Base-by-base conservation (phyloP, 2,113 vertebrate species). In the Vulpes vulpes region DNA sequence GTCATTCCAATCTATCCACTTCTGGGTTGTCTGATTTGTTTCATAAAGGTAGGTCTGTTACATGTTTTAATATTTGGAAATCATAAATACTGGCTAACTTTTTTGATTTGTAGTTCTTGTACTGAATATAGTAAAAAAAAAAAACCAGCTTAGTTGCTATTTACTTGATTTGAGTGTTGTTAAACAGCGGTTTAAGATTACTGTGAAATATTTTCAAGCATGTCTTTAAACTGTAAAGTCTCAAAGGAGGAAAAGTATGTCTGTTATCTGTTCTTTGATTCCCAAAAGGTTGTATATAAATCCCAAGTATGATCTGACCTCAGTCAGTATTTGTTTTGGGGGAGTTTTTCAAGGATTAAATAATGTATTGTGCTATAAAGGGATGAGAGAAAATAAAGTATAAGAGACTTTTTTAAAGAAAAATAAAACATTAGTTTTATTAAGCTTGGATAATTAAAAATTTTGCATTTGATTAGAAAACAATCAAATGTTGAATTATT, bases 1-100 rank as follows among this genome's bases (percentile, higher is more conserved):
- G 97, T 98, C 97, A 99, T 99, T 98, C 99, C 99, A 2, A 98
- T 99, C 79, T 99, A 99, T 81, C 99, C 99, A 1, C 99, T 99
- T 0, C 99, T 99, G 92, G 99, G 99, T 55, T 99, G 99, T 97
- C 99, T 99, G 93, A 99, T 99, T 96, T 99, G 98, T 97, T 99
- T 99, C 97, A 99, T 99, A 97, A 99, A 99, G 99, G 99, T 99
- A 95, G 97, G 89, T 59, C 80, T 97, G 14, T 23, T 98, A 11
- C 11, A 0, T 95, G 38, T 83, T 90, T 91, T 62, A 73, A n/a
- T 96, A 92, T 78, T 78, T 91, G 53, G 71, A 79, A 86, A 84
- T 27, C 43, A 64, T 93, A 93, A 91, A 49, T n/a, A 49, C 15
- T 64, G 3, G 23, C 11, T 96, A 23, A 23, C 81, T 49, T 91